phyloP scores from a whole-genome alignment of 2,797 vertebrate species.

The Jordanella pulchra region DNA sequence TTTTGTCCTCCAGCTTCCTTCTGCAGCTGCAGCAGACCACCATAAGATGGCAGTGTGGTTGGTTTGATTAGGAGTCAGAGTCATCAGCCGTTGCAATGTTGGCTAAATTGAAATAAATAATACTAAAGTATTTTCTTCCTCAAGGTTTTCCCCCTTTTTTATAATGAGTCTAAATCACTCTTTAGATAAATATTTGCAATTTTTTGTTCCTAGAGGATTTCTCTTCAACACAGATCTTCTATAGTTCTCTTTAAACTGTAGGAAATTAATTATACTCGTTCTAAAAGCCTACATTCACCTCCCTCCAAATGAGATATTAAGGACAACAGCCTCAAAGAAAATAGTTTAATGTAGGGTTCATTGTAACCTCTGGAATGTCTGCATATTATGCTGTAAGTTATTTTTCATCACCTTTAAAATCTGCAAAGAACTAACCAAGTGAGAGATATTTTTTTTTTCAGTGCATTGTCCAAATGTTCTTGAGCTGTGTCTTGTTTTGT shows the following conservation, averaged over 20 bases:
- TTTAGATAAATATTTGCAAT: neutral
- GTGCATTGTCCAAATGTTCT: neutral
- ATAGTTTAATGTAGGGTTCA: slow-evolving; percentile 58
- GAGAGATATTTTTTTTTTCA: neutral
- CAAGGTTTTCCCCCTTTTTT: neutral
- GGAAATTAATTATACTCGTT: slow-evolving; percentile 73
- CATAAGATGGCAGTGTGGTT: slow-evolving; percentile 69
- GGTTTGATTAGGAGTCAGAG: slow-evolving; percentile 19
- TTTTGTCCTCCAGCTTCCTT: slow-evolving; percentile 6
- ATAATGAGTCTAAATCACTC: neutral
- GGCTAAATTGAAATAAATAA: neutral
- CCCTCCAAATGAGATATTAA: slow-evolving; percentile 67
- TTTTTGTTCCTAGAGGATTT: slow-evolving; percentile 25
- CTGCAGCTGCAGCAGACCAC: slow-evolving; percentile 40
- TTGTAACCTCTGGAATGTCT: slow-evolving; percentile 61
- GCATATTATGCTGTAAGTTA: slow-evolving; percentile 60
- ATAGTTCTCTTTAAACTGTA: slow-evolving; percentile 51
- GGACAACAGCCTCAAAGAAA: slow-evolving; percentile 70
- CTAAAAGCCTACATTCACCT: slow-evolving; percentile 52
- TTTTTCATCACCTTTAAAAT: slow-evolving; percentile 40
- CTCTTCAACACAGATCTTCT: slow-evolving; percentile 43
- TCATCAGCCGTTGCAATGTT: neutral
- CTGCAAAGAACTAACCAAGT: slow-evolving; percentile 22
- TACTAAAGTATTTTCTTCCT: neutral
- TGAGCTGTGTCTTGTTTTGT: neutral